Evolutionary conservation across 2,113 vertebrate genomes (phyloP), one percentile per base, ranked within the genome.

Genomic region (Rhagologus leucostigma): DNA sequence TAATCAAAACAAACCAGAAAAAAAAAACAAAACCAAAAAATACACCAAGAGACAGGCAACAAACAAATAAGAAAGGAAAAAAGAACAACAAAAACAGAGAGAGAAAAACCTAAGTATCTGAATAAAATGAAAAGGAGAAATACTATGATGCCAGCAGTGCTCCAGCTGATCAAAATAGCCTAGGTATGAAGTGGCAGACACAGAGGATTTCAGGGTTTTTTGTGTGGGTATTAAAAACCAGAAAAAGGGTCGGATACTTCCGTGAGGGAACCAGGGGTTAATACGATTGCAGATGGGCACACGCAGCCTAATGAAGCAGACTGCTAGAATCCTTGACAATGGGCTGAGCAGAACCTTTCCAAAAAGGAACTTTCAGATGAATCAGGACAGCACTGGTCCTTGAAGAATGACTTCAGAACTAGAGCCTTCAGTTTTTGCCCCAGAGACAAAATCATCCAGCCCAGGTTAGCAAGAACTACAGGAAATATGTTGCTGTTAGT

Each of bases 151-250:
- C 32, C 26, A 63, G 21, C 13, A 71, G 32, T 16, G 24, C 20
- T 83, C 21, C 70, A 62, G 19, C 6, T 65, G 15, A 52, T 17
- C 30, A 50, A 91, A 76, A 49, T 30, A 59, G 4, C 10, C 6
- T 9, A 59, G 4, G 10, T 44, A 35, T 21, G 5, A 79, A 80
- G 10, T 20, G 4, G 17, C 4, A 70, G 53, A 87, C n/a, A 11
- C 8, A 85, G 20, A 52, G 11, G 18, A 71, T 5, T 21, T 11
- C 0, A 0, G 37, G 10, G 41, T 14, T 47, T 86, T 83, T 75
- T 53, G 11, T 21, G 10, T 24, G n/a, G 8, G 4, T 71, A 75
- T 49, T 67, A 53, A 75, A n/a, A 79, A 67, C 8, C 11, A 71
- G 52, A 67, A 76, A 84, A 71, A 63, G 8, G 2, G 7, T 6